These are phyloP conservation scores for Acyrthosiphon pisum DNA, from an alignment of 1,140 invertebrate genomes.

Conservation along the genomic window DNA sequence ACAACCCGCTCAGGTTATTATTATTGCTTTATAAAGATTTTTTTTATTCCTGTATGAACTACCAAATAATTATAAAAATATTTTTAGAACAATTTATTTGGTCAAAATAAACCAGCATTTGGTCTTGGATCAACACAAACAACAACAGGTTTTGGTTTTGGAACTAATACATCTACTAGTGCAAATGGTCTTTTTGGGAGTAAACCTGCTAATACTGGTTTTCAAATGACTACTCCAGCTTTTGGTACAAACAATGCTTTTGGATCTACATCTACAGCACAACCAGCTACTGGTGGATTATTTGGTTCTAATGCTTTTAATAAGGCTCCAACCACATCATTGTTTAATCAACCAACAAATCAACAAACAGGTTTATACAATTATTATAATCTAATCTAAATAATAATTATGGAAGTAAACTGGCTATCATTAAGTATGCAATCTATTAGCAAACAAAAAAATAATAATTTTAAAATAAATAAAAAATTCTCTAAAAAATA, in stretches of 20 bases:
- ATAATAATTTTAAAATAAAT: too few relatives aligned
- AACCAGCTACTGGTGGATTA: slow-evolving; percentile 64
- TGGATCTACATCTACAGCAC: slow-evolving; percentile 64
- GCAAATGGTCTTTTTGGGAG: slow-evolving; percentile 62
- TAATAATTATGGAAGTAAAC: neutral
- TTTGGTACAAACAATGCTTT: slow-evolving; percentile 69
- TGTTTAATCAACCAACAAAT: slow-evolving; percentile 43
- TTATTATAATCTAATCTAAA: neutral
- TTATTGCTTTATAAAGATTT: neutral
- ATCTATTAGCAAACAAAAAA: too few relatives aligned
- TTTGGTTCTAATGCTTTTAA: slow-evolving; percentile 65
- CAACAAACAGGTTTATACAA: slow-evolving; percentile 37
- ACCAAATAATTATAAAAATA: slow-evolving; percentile 58
- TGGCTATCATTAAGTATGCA: too few relatives aligned
- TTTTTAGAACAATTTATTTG: slow-evolving; percentile 64
- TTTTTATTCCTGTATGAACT: neutral
- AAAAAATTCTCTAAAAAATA: too few relatives aligned
- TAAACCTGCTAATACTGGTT: slow-evolving; percentile 64
- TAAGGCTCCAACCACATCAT: slow-evolving; percentile 42
- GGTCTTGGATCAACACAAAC: slow-evolving; percentile 63
- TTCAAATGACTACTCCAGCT: slow-evolving; percentile 64
- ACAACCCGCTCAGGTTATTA: slow-evolving; percentile 56
- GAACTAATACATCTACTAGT: slow-evolving; percentile 61
- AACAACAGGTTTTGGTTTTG: slow-evolving; percentile 59
- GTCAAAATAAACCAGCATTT: slow-evolving; percentile 66